Conservation (phyloP, 2,113 vertebrate genomes). For the Nanorana parkeri region DNA sequence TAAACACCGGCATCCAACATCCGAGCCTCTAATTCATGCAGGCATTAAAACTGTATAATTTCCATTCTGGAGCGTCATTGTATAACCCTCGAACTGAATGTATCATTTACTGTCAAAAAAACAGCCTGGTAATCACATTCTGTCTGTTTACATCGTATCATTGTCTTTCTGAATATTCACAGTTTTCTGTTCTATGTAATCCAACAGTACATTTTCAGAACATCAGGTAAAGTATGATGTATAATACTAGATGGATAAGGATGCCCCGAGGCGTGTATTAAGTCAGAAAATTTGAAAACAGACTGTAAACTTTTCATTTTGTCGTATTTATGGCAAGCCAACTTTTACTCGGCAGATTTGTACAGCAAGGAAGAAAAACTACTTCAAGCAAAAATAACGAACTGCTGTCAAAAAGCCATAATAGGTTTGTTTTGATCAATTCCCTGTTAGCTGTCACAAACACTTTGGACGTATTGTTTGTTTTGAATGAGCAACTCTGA, state of each 20-base stretch:
- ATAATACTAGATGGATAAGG: slow-evolving; percentile 22
- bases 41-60: slow-evolving; percentile 8
- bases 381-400: slow-evolving; percentile 29
- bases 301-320: slow-evolving; percentile 35
- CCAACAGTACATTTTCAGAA: slow-evolving; percentile 33
- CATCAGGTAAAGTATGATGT: slow-evolving; percentile 29
- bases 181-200: slow-evolving; percentile 28
- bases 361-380: slow-evolving; percentile 9
- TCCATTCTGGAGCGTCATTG: not conserved
- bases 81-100: slow-evolving; percentile 6
- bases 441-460: not conserved
- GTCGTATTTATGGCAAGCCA: slow-evolving; percentile 37
- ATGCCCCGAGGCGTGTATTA: slow-evolving; percentile 35
- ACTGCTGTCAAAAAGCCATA: slow-evolving; percentile 1
- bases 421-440: slow-evolving; percentile 24
- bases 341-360: slow-evolving; percentile 25
- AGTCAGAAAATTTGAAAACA: slow-evolving; percentile 33
- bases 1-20: not conserved
- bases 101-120: slow-evolving; percentile 25
- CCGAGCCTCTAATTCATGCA: slow-evolving; percentile 3
- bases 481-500: not conserved
- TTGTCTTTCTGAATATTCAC: slow-evolving; percentile 48
- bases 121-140: slow-evolving; percentile 12
- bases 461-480: not conserved
- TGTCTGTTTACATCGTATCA: slow-evolving; percentile 38